Evolutionary conservation across 2,113 vertebrate species (phyloP), one percentile per base, ranked within the genome.

Genomic region (Seriola dumerili): DNA sequence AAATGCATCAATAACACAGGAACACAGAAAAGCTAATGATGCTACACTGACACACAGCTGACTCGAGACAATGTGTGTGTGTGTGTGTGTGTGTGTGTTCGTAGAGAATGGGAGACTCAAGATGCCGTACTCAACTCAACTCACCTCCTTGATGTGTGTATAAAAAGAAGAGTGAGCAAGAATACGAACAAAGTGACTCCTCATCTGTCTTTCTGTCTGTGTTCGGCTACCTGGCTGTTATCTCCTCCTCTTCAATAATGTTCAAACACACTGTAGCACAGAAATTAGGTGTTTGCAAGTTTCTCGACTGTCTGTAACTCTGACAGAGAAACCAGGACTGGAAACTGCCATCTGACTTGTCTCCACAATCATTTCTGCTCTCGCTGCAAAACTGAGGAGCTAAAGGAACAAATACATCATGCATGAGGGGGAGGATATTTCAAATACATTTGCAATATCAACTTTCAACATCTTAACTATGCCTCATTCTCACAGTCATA

Each of bases 1-100:
- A 92, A 88, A 70, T 10, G 72, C 90, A 91, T 84, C 88, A 85
- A 89, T 86, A 89, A 89, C 73, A 42, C 65, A 75, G 65, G 83
- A 79, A 71, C 81, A 83, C 73, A 83, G 81, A 79, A 59, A 78
- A 78, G 72, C 84, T 92, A 86, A 90, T 84, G 90, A 92, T 84
- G 91, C 87, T 80, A 55, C 85, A 86, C 65, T 58, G 63, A 86
- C 78, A 84, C 72, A 58, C 72, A 84, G 83, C 85, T 89, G 85
- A 89, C 76, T 88, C 2, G 6, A 70, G 78, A 79, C 21, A 80
- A 77, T 58, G 36, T 2, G 64, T 21, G 46, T 78, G 32, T 81
- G 74, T 62, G 46, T n/a, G n/a, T n/a, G 76, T 69, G 65, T 68
- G 32, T 81, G 74, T 62, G 46, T 48, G 1, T 17, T 16, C 17